Conservation (phyloP, 2,113 vertebrate genomes). For the Lasiurus cinereus region DNA sequence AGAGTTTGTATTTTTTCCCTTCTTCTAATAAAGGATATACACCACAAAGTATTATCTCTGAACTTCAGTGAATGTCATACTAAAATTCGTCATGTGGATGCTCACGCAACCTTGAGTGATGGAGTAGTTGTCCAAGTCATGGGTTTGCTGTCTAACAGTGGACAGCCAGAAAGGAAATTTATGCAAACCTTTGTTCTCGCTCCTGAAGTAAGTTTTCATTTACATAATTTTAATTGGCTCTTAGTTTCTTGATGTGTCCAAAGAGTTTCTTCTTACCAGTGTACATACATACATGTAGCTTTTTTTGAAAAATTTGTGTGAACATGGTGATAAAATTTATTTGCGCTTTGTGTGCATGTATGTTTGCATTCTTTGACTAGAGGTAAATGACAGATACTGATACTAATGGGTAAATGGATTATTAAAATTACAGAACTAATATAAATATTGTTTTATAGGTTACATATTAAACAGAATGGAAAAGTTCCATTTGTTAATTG, state of each 20-base stretch:
- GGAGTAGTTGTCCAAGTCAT: conserved; percentile 99
- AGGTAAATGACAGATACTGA: conserved; percentile 18
- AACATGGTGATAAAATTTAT: not conserved
- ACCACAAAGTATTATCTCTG: conserved; percentile 99
- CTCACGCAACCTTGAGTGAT: conserved; percentile 96
- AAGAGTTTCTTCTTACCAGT: conserved; percentile 19
- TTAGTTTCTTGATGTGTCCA: not conserved
- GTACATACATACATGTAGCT: conserved; percentile 24
- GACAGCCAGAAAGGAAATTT: conserved; percentile 98
- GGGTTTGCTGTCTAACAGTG: conserved; percentile 97
- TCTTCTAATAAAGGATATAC: conserved; percentile 92
- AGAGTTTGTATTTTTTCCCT: conserved; percentile 16
- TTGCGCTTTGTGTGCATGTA: not conserved
- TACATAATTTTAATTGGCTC: not conserved
- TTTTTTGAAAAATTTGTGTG: conserved; percentile 37
- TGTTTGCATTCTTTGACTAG: not conserved
- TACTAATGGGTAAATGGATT: not conserved
- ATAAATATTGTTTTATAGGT: not conserved
- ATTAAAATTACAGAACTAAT: conserved; percentile 32
- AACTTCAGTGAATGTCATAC: conserved; percentile 99
- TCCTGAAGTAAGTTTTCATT: conserved; percentile 92
- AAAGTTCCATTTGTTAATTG: not conserved
- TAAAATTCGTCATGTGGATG: conserved; percentile 98
- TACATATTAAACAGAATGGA: not conserved
- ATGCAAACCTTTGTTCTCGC: conserved; percentile 99